phyloP scores from a whole-genome alignment of 2,888 invertebrate genomes.

The Smittia sp. region DNA sequence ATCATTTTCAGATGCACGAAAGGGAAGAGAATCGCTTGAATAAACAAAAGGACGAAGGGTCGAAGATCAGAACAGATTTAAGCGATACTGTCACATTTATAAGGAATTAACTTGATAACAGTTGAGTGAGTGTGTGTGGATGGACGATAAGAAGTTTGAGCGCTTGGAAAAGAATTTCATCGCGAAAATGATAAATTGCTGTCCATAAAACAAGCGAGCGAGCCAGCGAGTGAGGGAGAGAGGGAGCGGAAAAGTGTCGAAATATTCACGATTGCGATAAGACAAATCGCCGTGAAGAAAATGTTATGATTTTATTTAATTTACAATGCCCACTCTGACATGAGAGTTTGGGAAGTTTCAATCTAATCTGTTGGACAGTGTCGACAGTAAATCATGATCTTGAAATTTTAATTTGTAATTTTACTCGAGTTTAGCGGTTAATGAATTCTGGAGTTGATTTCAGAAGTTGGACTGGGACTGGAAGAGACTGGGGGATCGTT shows the following conservation, averaged over 20 bases:
- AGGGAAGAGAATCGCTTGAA: background rate
- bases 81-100: conserved; percentile 3
- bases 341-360: background rate
- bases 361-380: background rate
- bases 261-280: conserved; percentile 7
- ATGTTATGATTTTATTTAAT: conserved; percentile 16
- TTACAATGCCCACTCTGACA: background rate
- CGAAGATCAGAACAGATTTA: conserved; percentile 24
- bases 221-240: background rate
- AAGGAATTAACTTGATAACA: conserved; percentile 5
- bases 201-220: background rate
- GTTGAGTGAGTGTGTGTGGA: conserved; percentile 2
- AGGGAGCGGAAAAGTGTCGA: background rate
- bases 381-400: background rate
- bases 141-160: background rate
- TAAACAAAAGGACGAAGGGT: background rate
- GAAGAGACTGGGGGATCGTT: too few relatives aligned
- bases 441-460: too few relatives aligned
- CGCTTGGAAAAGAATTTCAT: background rate
- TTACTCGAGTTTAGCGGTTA: background rate
- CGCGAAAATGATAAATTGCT: conserved; percentile 27
- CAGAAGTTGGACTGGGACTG: too few relatives aligned
- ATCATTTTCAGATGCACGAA: background rate
- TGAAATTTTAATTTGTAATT: background rate
- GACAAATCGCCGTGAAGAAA: background rate